phyloP scores from a whole-genome alignment of 2,888 invertebrate genomes.

The Didymodactylos carnosus region DNA sequence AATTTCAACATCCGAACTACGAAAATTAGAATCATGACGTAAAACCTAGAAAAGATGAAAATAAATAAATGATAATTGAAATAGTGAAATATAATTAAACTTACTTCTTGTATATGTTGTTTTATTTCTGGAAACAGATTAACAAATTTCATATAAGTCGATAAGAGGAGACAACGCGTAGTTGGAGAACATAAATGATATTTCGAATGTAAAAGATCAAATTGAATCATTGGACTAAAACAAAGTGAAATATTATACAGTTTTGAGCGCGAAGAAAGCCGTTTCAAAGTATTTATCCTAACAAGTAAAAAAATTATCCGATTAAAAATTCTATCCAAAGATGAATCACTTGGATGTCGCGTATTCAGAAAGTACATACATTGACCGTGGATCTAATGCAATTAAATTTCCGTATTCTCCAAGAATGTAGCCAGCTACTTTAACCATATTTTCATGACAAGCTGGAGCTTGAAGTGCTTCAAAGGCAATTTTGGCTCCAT shows the following conservation, averaged over 20 bases:
- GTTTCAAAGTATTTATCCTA: too few relatives aligned
- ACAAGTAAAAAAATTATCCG: too few relatives aligned
- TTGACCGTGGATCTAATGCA: constrained; percentile 67
- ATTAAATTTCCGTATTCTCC: constrained; percentile 98
- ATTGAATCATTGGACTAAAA: constrained; percentile 68
- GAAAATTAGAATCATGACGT: constrained; percentile 62
- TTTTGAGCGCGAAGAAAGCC: too few relatives aligned
- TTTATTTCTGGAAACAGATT: constrained; percentile 97
- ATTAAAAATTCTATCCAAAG: background rate
- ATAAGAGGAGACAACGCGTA: constrained; percentile 79
- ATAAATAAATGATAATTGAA: background rate
- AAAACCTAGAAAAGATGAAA: constrained; percentile 28
- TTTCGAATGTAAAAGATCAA: constrained; percentile 90
- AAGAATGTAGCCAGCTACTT: constrained; percentile 94
- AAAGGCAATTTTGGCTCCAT: constrained; percentile 16
- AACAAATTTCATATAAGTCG: constrained; percentile 96
- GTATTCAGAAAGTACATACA: background rate
- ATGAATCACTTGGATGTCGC: too few relatives aligned
- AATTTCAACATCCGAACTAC: constrained; percentile 89
- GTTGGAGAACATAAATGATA: constrained; percentile 91
- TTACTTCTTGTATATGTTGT: constrained; percentile 72
- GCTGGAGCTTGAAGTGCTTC: constrained; percentile 87
- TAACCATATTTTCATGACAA: constrained; percentile 99
- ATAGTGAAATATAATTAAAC: background rate
- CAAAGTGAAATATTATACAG: background rate